These are phyloP conservation scores for Trachelus stipa DNA, from an alignment of 2,888 invertebrate genomes.

Conservation along the genomic window DNA sequence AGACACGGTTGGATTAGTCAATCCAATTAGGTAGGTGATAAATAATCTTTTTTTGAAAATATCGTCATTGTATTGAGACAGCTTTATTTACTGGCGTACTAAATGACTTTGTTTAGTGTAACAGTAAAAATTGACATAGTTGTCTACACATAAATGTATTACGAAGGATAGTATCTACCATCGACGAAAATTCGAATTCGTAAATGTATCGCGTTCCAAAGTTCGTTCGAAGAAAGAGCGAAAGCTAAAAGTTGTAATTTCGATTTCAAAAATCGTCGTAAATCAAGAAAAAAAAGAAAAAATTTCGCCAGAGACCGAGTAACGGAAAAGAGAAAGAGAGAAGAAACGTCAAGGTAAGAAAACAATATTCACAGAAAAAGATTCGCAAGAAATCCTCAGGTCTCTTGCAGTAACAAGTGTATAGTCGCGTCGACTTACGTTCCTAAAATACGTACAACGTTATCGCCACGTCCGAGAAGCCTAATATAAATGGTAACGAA, in stretches of 20 bases:
- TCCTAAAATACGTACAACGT: conserved; percentile 12
- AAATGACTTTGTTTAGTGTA: conserved; percentile 16
- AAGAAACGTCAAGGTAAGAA: background rate
- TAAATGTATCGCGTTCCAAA: background rate
- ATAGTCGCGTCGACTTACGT: background rate
- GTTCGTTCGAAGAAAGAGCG: background rate
- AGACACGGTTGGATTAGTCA: background rate
- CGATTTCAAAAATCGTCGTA: conserved; percentile 11
- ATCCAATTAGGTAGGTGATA: background rate
- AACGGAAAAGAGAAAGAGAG: too few relatives aligned
- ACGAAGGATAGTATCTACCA: background rate
- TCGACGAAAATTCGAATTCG: background rate
- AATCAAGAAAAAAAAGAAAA: background rate
- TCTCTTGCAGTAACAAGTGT: background rate
- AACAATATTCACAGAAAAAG: background rate
- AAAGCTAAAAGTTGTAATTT: conserved; percentile 2
- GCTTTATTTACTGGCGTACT: conserved; percentile 60
- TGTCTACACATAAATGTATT: conserved; percentile 14
- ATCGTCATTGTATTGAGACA: conserved; percentile 12
- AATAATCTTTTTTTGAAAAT: conserved; percentile 8
- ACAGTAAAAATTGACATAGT: conserved; percentile 25
- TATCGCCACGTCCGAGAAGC: conserved; percentile 21
- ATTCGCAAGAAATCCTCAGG: background rate
- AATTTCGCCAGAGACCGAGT: background rate
- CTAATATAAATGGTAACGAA: background rate